phyloP scores from a whole-genome alignment of 2,797 vertebrate species.

The Leucoraja ocellata region DNA sequence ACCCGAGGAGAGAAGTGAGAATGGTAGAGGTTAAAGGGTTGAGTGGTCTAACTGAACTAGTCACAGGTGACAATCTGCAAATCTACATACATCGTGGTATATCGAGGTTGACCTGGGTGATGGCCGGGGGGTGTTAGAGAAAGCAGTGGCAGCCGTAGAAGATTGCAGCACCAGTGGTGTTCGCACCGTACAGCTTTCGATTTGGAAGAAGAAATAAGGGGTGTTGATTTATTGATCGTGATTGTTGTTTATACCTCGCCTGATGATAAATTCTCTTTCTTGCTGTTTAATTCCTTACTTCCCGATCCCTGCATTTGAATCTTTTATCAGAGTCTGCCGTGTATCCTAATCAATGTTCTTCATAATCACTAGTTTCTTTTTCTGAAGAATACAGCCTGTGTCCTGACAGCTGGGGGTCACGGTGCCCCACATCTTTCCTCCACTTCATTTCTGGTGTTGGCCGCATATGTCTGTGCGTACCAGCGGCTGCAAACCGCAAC shows the following conservation, averaged over 20 bases:
- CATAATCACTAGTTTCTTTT: not conserved
- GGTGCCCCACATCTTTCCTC: not conserved
- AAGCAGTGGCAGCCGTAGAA: not conserved
- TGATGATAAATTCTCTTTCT: not conserved
- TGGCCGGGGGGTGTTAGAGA: not conserved
- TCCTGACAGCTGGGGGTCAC: not conserved
- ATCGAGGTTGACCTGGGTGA: not conserved
- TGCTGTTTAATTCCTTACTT: slow-evolving; percentile 13
- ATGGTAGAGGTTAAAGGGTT: not conserved
- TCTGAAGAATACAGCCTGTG: not conserved
- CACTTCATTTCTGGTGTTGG: not conserved
- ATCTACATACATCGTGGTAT: not conserved
- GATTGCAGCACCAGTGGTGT: not conserved
- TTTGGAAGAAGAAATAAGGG: not conserved
- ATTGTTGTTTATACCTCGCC: not conserved
- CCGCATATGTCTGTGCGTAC: not conserved
- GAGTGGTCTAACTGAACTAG: not conserved
- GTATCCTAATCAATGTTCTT: not conserved
- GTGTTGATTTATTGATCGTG: not conserved
- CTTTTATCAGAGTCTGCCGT: not conserved
- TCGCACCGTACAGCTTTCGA: not conserved
- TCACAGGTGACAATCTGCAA: not conserved
- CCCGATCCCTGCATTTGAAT: not conserved
- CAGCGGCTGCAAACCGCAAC: not conserved
- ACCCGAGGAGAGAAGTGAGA: not conserved